Evolutionary conservation across 2,888 invertebrate species (phyloP), one percentile per base, ranked within the genome.

Genomic region (Zonitis immaculata): DNA sequence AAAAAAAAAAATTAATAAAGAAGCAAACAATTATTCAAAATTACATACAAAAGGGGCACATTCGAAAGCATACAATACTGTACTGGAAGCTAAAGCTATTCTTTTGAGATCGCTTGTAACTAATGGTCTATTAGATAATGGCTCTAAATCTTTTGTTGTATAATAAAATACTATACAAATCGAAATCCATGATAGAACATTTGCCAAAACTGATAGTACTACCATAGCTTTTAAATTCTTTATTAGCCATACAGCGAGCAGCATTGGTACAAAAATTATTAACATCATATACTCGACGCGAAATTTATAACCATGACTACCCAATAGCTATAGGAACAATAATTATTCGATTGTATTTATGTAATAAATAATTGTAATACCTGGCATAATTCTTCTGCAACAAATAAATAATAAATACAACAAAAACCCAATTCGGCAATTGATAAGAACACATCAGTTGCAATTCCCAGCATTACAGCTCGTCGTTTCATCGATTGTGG

Each of bases 341-440:
- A n/a, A n/a, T n/a, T n/a, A n/a, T n/a, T n/a, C n/a, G n/a, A n/a
- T 22, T 4, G 5, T 22, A 22, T 4, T 4, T 22, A 4, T 22
- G 5, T 4, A 22, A 22, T 3, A 4, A 22, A 22, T 22, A 22
- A 3, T 3, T 22, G 22, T 4, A 22, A 22, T 22, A 22, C 22
- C 5, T 22, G 22, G 3, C 5, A n/a, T 49, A 50, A 61, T 54
- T 54, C 47, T 55, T 86, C 85, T 8, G 95, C 88, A 62, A 97
- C 89, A 74, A 97, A 97, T n/a, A 97, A 91, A 67, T 95, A 90
- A 77, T 98, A 98, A 26, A 97, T 91, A 74, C 95, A 96, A 76
- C 98, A 98, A 78, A 98, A 97, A 56, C 98, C 98, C 56, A 98
- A 79, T 77, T 98, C 97, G 11, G 97, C 97, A 52, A 95, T 79